Base-by-base conservation (phyloP, 2,797 vertebrate genomes). In the Bucorvus abyssinicus region DNA sequence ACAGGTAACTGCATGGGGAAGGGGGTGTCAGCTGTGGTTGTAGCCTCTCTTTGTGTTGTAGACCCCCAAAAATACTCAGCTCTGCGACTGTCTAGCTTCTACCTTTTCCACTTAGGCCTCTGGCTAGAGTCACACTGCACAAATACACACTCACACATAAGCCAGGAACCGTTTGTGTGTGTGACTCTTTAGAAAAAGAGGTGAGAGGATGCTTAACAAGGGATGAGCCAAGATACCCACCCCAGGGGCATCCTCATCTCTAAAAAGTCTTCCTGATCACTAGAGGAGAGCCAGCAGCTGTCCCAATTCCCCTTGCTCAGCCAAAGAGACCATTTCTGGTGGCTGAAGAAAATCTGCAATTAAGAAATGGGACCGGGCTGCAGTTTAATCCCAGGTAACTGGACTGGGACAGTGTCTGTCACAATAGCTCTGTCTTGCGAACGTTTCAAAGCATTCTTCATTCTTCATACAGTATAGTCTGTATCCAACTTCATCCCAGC, bases 1-100 rank as follows among this genome's bases (percentile, higher is more conserved):
- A 98, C 98, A 98, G 98, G 98, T 98, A 98, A 98, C 96, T 95
- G 87, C 93, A 87, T 80, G 85, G 80, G 87, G 80, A 79, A 82
- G 64, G 13, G 73, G 83, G 9, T 49, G 56, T 92, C 96, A 95
- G 60, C 78, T 90, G 87, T 95, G 84, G 73, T 79, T 87, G 87
- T 87, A 83, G 83, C 38, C 1, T 96, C 90, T 95, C 90, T 96
- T 77, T 95, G 84, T 96, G 68, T 95, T 30, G 77, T 76, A 93
- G 90, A 96, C 68, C n/a, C 81, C 82, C 73, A 42, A 75, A 97
- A 93, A 96, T 29, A 75, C 53, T 95, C 94, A 91, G 71, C 53
- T 94, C 80, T 87, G 36, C 15, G 38, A 92, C 59, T 95, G 84
- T 95, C 74, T 93, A 86, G 71, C 68, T 91, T 93, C 85, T 93